phyloP scores from a whole-genome alignment of 1,140 invertebrate genomes.

The Lineus longissimus region DNA sequence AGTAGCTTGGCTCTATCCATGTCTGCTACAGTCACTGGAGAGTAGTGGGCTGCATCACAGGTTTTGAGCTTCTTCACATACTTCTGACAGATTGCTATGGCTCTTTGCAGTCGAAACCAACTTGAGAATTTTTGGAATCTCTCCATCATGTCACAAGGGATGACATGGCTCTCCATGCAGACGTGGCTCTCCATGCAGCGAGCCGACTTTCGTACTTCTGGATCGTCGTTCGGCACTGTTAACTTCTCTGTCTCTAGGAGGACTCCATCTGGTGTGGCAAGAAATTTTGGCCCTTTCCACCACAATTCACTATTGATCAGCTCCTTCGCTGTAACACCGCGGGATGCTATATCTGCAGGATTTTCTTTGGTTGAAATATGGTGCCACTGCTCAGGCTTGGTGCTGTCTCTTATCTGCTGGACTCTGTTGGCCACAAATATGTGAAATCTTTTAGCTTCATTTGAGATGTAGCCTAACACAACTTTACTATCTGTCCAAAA shows the following conservation, averaged over 20 bases:
- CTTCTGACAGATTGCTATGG: conserved; percentile 3
- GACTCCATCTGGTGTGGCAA: not conserved
- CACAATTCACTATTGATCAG: not conserved
- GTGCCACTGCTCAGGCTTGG: not conserved
- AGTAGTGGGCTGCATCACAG: not conserved
- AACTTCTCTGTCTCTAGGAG: not conserved
- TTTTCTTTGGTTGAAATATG: not conserved
- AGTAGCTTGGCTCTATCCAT: not conserved
- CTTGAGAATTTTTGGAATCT: not conserved
- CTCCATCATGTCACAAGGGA: too few species aligned
- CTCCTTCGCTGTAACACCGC: not conserved
- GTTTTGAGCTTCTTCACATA: not conserved
- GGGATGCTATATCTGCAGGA: not conserved
- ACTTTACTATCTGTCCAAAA: conserved; percentile 7
- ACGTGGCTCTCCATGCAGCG: too few species aligned
- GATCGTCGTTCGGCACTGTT: not conserved
- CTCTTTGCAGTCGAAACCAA: conserved; percentile 5
- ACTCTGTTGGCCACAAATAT: conserved; percentile 4
- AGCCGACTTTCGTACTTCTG: not conserved
- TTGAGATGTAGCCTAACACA: not conserved
- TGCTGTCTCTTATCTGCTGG: not conserved
- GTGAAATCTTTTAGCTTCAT: not conserved
- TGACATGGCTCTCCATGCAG: too few species aligned
- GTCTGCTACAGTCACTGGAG: not conserved
- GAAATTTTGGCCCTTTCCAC: not conserved